Conservation (phyloP, 2,113 vertebrate species). For the Empidonax alnorum region DNA sequence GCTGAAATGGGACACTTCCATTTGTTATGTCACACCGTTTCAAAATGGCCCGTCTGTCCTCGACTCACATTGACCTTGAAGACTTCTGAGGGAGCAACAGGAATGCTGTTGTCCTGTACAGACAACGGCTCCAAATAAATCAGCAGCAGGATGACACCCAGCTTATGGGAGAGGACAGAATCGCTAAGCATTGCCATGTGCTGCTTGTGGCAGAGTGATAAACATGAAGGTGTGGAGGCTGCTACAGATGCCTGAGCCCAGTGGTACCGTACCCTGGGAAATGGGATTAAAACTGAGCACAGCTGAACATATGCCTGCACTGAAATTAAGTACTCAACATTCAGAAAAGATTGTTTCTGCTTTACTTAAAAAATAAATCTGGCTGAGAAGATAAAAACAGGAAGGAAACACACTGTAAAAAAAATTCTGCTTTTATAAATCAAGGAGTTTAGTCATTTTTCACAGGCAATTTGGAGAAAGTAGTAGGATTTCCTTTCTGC, state of each 20-base stretch:
- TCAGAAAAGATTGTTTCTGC: not conserved
- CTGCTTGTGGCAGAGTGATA: not conserved
- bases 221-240: not conserved
- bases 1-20: slow-evolving; percentile 79
- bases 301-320: not conserved
- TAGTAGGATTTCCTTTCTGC: slow-evolving; percentile 2
- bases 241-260: not conserved
- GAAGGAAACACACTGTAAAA: not conserved
- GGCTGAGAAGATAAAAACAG: not conserved
- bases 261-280: not conserved
- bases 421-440: not conserved
- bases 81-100: not conserved
- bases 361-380: not conserved
- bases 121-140: not conserved
- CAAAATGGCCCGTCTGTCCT: slow-evolving; percentile 63
- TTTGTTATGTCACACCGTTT: slow-evolving; percentile 69
- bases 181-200: not conserved
- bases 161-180: not conserved
- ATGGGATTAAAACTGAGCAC: not conserved
- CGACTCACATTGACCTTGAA: slow-evolving; percentile 66
- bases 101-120: not conserved
- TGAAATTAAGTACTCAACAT: not conserved
- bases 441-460: not conserved
- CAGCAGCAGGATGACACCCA: not conserved
- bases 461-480: not conserved